Percentiles rank a stretch among this genome's conserved stretches.
Conservation (phyloP, 2,113 vertebrate genomes). For the Pterophyllum scalare region DNA sequence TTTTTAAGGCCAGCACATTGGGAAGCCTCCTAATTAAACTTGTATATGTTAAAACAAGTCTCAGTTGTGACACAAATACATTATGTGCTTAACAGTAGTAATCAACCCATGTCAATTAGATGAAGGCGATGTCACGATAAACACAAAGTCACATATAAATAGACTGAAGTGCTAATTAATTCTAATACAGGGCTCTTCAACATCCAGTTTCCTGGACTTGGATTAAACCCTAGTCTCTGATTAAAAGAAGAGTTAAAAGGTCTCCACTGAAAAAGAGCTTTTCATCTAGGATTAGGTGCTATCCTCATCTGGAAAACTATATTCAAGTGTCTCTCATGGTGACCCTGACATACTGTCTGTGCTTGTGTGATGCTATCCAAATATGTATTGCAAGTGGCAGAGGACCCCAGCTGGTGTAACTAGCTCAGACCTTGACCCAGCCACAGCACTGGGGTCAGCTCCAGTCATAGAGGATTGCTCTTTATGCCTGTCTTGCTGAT, state of each 20-base stretch:
- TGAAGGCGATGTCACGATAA: conserved; percentile 20
- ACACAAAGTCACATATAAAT: background rate
- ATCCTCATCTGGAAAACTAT: background rate
- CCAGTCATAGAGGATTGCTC: conserved; percentile 69
- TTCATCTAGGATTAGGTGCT: background rate
- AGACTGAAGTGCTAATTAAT: background rate
- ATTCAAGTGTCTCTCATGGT: conserved; percentile 9
- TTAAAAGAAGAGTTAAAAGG: background rate
- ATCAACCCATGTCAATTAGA: conserved; percentile 19
- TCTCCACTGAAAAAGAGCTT: background rate
- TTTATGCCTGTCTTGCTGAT: conserved; percentile 65
- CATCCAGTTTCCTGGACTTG: background rate
- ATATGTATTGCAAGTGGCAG: conserved; percentile 57
- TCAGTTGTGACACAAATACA: conserved; percentile 28
- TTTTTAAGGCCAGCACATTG: conserved; percentile 34
- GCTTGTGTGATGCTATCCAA: conserved; percentile 19
- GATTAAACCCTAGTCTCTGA: background rate
- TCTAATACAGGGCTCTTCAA: background rate
- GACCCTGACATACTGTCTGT: conserved; percentile 8
- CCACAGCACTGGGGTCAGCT: conserved; percentile 36
- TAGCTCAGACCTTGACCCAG: conserved; percentile 65
- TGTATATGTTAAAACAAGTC: conserved; percentile 39
- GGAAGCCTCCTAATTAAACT: conserved; percentile 39
- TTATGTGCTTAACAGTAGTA: conserved; percentile 49
- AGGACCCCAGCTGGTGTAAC: conserved; percentile 68